phyloP scores from a whole-genome alignment of 2,888 invertebrate species.

The Tipula vernalis region DNA sequence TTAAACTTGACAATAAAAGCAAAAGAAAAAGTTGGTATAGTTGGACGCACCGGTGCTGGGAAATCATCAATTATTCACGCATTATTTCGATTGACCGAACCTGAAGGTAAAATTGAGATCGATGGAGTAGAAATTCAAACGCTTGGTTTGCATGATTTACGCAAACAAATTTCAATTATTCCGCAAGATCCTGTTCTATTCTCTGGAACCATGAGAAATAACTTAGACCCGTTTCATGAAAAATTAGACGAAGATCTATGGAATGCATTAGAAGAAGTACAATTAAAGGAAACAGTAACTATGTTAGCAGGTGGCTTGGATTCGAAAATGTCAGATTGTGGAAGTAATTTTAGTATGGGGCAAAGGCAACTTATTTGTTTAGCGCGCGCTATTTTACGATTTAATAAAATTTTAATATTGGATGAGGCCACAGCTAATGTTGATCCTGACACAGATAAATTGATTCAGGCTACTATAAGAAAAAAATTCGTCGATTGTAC shows the following conservation, averaged over 20 bases:
- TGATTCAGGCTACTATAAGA: not conserved
- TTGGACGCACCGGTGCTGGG: conserved; percentile 81
- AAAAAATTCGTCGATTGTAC: not conserved
- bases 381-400: conserved; percentile 68
- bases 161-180: conserved; percentile 77
- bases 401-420: conserved; percentile 67
- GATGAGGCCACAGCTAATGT: conserved; percentile 91
- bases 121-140: conserved; percentile 58
- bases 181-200: conserved; percentile 87
- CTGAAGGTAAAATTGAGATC: conserved; percentile 62
- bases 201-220: conserved; percentile 69
- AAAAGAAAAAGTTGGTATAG: conserved; percentile 58
- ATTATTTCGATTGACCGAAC: conserved; percentile 68
- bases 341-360: conserved; percentile 75
- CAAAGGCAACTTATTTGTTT: conserved; percentile 80
- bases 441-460: conserved; percentile 45
- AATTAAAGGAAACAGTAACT: conserved; percentile 57
- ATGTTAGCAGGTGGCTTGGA: conserved; percentile 47
- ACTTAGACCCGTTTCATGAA: conserved; percentile 72
- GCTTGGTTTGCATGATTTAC: conserved; percentile 62
- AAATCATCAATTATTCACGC: conserved; percentile 74
- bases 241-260: conserved; percentile 61
- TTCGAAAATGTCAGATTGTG: conserved; percentile 58
- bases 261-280: conserved; percentile 64
- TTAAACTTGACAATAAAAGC: conserved; percentile 47